These are phyloP conservation scores for Circaetus cinerascens DNA, from an alignment of 2,113 vertebrate genomes.

Conservation along the genomic window DNA sequence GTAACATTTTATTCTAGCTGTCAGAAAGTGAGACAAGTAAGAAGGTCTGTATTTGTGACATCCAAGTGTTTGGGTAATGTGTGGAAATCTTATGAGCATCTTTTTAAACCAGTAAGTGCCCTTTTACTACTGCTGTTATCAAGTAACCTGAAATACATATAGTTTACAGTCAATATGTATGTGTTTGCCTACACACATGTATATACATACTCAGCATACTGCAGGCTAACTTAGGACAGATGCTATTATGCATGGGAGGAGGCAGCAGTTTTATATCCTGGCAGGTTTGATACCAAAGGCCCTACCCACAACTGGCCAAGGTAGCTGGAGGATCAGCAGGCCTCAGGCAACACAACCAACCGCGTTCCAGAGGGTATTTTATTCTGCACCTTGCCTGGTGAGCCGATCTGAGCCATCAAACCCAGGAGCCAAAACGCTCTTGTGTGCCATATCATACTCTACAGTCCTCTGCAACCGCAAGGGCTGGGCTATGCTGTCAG, in stretches of 20 bases:
- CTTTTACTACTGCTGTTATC: neutral
- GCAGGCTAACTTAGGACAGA: neutral
- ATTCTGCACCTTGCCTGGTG: neutral
- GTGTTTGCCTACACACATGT: fast-evolving
- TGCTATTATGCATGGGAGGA: neutral
- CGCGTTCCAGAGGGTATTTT: neutral
- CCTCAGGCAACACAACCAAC: neutral
- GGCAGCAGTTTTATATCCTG: neutral
- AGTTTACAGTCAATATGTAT: neutral
- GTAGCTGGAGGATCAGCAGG: neutral
- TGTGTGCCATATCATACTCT: fast-evolving
- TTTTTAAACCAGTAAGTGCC: neutral
- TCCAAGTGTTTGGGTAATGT: neutral
- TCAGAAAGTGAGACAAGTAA: neutral
- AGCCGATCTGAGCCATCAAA: neutral
- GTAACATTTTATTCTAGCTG: neutral
- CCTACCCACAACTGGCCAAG: neutral
- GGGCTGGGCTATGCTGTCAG: neutral
- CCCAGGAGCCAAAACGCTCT: neutral
- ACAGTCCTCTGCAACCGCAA: neutral
- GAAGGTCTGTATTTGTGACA: neutral
- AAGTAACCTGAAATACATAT: fast-evolving
- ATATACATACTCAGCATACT: neutral
- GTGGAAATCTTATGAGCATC: neutral
- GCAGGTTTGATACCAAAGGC: neutral